phyloP scores from a whole-genome alignment of 1,140 invertebrate genomes.

The Drosophila sp. region DNA sequence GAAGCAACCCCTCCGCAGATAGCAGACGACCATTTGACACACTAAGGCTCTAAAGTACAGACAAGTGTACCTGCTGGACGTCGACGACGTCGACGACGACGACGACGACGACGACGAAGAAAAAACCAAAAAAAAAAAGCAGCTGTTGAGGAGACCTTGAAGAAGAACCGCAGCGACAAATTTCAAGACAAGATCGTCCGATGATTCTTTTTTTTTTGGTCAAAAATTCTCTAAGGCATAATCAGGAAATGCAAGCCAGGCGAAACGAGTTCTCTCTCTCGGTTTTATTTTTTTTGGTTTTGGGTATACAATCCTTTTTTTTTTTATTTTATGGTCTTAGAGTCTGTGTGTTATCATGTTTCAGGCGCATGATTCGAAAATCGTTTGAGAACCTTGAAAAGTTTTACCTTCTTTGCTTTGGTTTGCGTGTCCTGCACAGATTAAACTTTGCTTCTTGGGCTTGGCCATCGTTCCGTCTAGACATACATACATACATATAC shows the following conservation, averaged over 20 bases:
- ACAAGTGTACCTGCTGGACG: slow-evolving; percentile 72
- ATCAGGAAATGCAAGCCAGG: slow-evolving; percentile 72
- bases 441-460: slow-evolving; percentile 38
- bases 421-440: slow-evolving; percentile 74
- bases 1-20: slow-evolving; percentile 45
- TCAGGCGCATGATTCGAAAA: slow-evolving; percentile 75
- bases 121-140: slow-evolving; percentile 40
- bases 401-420: slow-evolving; percentile 26
- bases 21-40: slow-evolving; percentile 76
- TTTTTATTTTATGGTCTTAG: not conserved
- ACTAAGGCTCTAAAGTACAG: slow-evolving; percentile 59
- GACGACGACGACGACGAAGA: slow-evolving; percentile 1
- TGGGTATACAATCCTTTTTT: slow-evolving; percentile 38
- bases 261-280: slow-evolving; percentile 54
- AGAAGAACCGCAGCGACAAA: slow-evolving; percentile 77
- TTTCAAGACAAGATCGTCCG: slow-evolving; percentile 45
- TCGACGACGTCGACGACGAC: slow-evolving; percentile 5
- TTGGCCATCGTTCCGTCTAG: slow-evolving; percentile 48
- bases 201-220: slow-evolving; percentile 37
- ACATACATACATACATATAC: slow-evolving; percentile 24
- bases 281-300: not conserved
- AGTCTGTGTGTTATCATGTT: slow-evolving; percentile 69
- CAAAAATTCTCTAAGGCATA: slow-evolving; percentile 68
- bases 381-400: slow-evolving; percentile 54
- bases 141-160: slow-evolving; percentile 73